Evolutionary conservation across 1,140 invertebrate genomes (phyloP), one percentile per base, ranked within the genome.

Genomic region (Anoplolepis gracilipes): DNA sequence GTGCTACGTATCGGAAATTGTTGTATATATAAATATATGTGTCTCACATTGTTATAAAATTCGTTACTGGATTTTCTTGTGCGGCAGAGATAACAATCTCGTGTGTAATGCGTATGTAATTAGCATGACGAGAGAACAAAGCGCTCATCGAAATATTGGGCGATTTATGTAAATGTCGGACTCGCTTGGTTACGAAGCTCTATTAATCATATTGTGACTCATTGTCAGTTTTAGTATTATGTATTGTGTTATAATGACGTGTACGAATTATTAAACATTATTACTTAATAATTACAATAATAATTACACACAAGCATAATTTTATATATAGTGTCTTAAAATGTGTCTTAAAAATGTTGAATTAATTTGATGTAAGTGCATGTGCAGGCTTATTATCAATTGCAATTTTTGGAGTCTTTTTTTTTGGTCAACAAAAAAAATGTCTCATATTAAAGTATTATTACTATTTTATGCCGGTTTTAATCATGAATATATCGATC

Each of bases 11-110:
- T 5, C 33, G 11, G 11, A 30, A n/a, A 25, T 42, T 59, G 73
- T 57, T 11, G 13, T 75, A 19, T 49, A 42, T 16, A 2, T 46
- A 13, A 13, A 13, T 42, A 46, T 10, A 36, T 28, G 39, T 78
- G 16, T 67, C 42, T 77, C 22, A 22, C 10, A 19, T 8, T 59
- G 61, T 73, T 75, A 82, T 57, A 82, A 75, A 75, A 82, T 82
- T 82, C 28, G 67, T 72, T 75, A 73, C 22, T 30, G 65, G 11
- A 11, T 16, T 57, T 82, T 4, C 22, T 49, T 28, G 61, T 53
- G 8, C 42, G 28, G 25, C n/a, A 13, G 3, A 42, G 75, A 78
- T 65, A 4, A 13, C 13, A 28, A 33, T 65, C 3, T 13, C n/a
- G 59, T n/a, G n/a, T 25, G n/a, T 59, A 67, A 67, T 25, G n/a